Evolutionary conservation across 2,888 invertebrate genomes (phyloP).

Genomic region (Lissonota sp.): DNA sequence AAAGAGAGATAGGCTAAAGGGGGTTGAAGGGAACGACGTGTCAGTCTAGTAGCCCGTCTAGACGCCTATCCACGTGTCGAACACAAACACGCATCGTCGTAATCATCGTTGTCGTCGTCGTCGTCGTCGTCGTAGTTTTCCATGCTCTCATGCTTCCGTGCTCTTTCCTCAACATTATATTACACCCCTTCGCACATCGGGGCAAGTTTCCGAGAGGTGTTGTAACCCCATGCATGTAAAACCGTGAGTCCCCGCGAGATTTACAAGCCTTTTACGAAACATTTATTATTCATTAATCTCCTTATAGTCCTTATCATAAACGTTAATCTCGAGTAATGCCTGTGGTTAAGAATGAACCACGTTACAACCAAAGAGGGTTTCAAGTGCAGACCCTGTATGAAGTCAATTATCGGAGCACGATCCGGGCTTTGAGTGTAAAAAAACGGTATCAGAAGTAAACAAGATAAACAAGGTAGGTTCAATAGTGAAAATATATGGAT

Average conservation of each 20-base stretch:
- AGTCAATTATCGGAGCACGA: no score
- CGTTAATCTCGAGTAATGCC: not conserved
- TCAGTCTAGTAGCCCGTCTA: slow-evolving; percentile 64
- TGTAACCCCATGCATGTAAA: slow-evolving; percentile 36
- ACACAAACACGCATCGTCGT: slow-evolving; percentile 52
- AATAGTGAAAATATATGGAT: no score
- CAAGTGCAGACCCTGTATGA: no score
- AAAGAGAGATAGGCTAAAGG: not conserved
- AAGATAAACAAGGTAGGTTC: no score
- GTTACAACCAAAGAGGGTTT: no score
- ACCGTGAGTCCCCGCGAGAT: slow-evolving; percentile 33
- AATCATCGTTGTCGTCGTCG: slow-evolving; percentile 24
- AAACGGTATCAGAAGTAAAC: no score
- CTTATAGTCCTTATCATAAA: slow-evolving; percentile 37
- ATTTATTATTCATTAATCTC: slow-evolving; percentile 48
- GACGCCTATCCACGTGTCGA: slow-evolving; percentile 61
- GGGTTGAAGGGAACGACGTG: slow-evolving; percentile 42
- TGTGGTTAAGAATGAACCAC: no score
- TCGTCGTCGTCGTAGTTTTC: slow-evolving; percentile 35
- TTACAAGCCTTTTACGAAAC: slow-evolving; percentile 45
- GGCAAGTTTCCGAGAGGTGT: slow-evolving; percentile 42
- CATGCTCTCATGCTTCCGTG: slow-evolving; percentile 30
- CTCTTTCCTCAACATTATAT: slow-evolving; percentile 42
- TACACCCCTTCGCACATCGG: slow-evolving; percentile 31
- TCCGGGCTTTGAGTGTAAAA: no score